Base-by-base conservation (phyloP, 1,140 invertebrate genomes). In the Drosophila pallidifrons region DNA sequence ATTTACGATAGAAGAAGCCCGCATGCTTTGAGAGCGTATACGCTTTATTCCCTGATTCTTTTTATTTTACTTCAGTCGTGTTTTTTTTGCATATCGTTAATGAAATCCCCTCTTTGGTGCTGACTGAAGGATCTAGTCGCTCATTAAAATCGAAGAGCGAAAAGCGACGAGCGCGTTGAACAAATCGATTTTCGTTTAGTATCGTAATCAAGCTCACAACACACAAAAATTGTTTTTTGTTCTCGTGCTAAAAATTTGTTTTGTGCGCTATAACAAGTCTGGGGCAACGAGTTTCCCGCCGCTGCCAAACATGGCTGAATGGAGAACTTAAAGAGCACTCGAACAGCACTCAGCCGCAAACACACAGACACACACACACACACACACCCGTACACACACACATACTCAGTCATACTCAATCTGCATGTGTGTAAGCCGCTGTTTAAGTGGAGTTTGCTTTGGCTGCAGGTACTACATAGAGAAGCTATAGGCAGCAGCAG, bases 151-250 rank as follows among this genome's bases (percentile, higher is more conserved):
- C 55, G 46, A 67, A 25, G 20, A 25, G 20, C 20, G 20, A 25
- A 25, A 25, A 58, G 59, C 8, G 35, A 64, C 59, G 67, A 55
- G 76, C 73, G 76, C 73, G 69, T 74, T 68, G 54, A 80, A 68
- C 77, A 83, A 88, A 88, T 88, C 83, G 83, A 88, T 88, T 88
- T 88, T 89, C 83, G 85, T 88, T 88, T 88, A 88, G 83, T 88
- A 88, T 89, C 85, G 83, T 83, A 88, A 88, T 88, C 83, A 88
- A 83, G 58, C 89, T 83, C 74, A 88, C 73, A 75, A 81, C 49
- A 82, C 6, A 38, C 7, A 79, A 25, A 25, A 25, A 25, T 25
- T 25, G 20, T 60, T 87, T 87, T 75, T 83, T 80, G 83, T 88
- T 68, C 77, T 83, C 80, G 82, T 86, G 83, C 82, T 86, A 86